Base-by-base conservation (phyloP, 1,140 invertebrate species). In the Drosophila seguyi region DNA sequence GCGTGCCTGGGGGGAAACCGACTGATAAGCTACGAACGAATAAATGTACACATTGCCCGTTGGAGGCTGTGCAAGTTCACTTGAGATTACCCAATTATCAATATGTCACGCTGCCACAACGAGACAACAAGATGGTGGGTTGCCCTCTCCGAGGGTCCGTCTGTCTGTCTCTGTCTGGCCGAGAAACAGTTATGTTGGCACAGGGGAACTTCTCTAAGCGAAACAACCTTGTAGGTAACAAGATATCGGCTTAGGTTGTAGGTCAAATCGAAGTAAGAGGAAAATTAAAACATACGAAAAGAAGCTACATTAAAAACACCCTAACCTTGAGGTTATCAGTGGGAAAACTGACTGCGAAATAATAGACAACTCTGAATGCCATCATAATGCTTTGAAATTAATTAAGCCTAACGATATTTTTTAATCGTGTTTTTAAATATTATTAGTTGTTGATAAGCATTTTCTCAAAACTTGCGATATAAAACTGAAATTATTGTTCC, bases 21-120 rank as follows among this genome's bases (percentile, higher is more conserved):
- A 36, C 36, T 41, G 68, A 72, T 72, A 72, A 72, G 44, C 67
- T 34, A 4, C 27, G 14, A 72, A 31, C 36, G 45, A 29, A 47
- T 27, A 63, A 48, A 67, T 47, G 63, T 56, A 69, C 59, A 63
- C 52, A 34, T 76, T 76, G 39, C 38, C 47, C 38, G 25, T 47
- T 48, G 39, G 45, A 68, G 61, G 60, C 56, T 68, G 73, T 58
- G 62, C 48, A 44, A 60, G 65, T 60, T 77, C 74, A 57, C 38
- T 77, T 60, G 25, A 53, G 75, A 77, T 77, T 77, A 67, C 73
- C 74, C 75, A 77, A 68, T 77, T 77, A 77, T 77, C 62, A 76
- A 76, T 72, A 69, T 69, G 66, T 69, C 66, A 67, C 66, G 45
- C 48, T 41, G 45, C 45, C 53, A n/a, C 65, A 69, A 69, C 41